phyloP scores from a whole-genome alignment of 64 coral and sea anemone species.

The Anthopleura sola region DNA sequence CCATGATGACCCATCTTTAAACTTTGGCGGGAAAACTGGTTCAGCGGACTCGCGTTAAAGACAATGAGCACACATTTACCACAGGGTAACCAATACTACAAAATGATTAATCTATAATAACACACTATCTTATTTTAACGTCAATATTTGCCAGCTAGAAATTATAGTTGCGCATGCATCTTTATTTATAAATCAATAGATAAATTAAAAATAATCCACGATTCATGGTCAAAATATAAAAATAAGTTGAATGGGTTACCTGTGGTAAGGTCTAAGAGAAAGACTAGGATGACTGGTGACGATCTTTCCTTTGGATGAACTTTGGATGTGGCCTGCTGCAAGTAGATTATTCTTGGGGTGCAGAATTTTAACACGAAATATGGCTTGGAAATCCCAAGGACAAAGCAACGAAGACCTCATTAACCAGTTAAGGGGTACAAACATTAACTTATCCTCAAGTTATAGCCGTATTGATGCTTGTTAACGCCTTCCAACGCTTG shows the following conservation, averaged over 20 bases:
- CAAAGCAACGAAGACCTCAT: conserved; percentile 68
- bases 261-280: too few species aligned
- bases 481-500: neutral
- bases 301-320: neutral
- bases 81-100: too few species aligned
- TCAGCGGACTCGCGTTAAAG: neutral
- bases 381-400: conserved; percentile 91
- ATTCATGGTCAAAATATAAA: too few species aligned
- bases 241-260: too few species aligned
- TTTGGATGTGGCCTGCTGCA: neutral
- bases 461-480: neutral
- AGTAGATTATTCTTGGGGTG: neutral
- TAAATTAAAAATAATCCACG: too few species aligned
- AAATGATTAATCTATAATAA: too few species aligned
- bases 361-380: conserved; percentile 37
- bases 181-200: too few species aligned
- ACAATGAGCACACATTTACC: too few species aligned
- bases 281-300: too few species aligned
- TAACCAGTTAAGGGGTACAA: conserved; percentile 74
- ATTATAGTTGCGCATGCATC: too few species aligned
- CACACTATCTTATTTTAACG: too few species aligned
- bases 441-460: neutral
- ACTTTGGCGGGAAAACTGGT: conserved; percentile 5
- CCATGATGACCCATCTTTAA: neutral
- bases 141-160: too few species aligned